phyloP scores from a whole-genome alignment of 2,797 vertebrate species.

The Luscinia megarhynchos region DNA sequence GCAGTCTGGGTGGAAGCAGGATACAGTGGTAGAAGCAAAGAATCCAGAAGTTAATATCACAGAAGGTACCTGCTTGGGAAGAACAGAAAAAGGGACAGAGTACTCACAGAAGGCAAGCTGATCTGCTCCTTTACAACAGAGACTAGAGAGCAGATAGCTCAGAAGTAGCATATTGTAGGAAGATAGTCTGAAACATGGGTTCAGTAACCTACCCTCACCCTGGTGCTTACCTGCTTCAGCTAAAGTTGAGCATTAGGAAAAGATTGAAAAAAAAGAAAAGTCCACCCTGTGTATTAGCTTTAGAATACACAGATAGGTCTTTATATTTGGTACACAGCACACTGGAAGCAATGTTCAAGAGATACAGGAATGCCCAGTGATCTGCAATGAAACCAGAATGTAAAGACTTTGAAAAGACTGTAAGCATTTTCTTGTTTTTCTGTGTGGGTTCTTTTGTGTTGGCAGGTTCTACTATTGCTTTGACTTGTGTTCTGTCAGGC shows the following conservation, averaged over 20 bases:
- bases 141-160: not conserved
- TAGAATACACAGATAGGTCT: not conserved
- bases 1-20: not conserved
- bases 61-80: not conserved
- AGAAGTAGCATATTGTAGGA: not conserved
- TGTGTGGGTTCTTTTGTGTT: not conserved
- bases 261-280: not conserved
- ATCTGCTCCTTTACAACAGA: not conserved
- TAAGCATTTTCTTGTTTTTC: not conserved
- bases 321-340: not conserved
- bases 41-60: not conserved
- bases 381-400: not conserved
- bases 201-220: not conserved
- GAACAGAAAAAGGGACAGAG: not conserved
- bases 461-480: not conserved
- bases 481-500: not conserved
- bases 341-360: not conserved
- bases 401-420: not conserved
- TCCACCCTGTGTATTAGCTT: not conserved
- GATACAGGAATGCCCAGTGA: not conserved
- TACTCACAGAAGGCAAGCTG: not conserved
- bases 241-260: not conserved
- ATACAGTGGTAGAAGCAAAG: not conserved
- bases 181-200: not conserved
- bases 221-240: not conserved